These are phyloP conservation scores for Clarias pachynema DNA, from an alignment of 2,797 vertebrate genomes.

Conservation along the genomic window DNA sequence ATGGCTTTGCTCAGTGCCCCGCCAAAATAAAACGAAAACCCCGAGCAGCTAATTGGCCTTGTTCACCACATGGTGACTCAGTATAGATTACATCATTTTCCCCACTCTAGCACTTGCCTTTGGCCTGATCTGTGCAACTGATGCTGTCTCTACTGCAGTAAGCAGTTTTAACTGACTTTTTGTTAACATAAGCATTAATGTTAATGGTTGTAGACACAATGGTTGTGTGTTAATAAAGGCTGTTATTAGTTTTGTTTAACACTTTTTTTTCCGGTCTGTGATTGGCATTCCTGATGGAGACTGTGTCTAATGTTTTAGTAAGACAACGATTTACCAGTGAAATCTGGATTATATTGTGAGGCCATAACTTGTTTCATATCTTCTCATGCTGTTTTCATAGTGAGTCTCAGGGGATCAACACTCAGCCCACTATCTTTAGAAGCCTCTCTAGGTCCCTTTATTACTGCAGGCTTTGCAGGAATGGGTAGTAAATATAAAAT, in stretches of 20 bases:
- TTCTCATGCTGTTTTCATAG: slow-evolving; percentile 35
- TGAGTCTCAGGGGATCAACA: slow-evolving; percentile 36
- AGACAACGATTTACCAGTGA: not conserved
- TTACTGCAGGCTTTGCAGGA: slow-evolving; percentile 38
- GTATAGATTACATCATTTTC: slow-evolving; percentile 36
- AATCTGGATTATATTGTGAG: slow-evolving; percentile 24
- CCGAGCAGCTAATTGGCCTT: slow-evolving; percentile 41
- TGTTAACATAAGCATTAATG: slow-evolving; percentile 32
- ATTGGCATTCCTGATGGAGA: slow-evolving; percentile 5
- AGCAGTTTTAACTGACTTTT: slow-evolving; percentile 34
- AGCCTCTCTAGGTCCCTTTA: slow-evolving; percentile 28
- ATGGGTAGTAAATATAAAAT: slow-evolving; percentile 33
- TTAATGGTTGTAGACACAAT: slow-evolving; percentile 9
- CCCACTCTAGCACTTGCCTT: slow-evolving; percentile 26
- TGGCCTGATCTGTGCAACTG: not conserved
- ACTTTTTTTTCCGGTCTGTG: not conserved
- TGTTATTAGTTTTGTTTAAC: slow-evolving; percentile 30
- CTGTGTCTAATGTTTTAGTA: slow-evolving; percentile 13
- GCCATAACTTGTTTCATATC: slow-evolving; percentile 17
- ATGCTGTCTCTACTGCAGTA: slow-evolving; percentile 25
- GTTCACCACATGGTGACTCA: slow-evolving; percentile 39
- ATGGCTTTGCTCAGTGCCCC: slow-evolving; percentile 40
- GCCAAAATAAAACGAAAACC: slow-evolving; percentile 48
- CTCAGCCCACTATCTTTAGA: slow-evolving; percentile 45
- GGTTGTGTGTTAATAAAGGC: slow-evolving; percentile 1